Conservation (phyloP, 2,113 vertebrate species). For the Urocolius indicus region DNA sequence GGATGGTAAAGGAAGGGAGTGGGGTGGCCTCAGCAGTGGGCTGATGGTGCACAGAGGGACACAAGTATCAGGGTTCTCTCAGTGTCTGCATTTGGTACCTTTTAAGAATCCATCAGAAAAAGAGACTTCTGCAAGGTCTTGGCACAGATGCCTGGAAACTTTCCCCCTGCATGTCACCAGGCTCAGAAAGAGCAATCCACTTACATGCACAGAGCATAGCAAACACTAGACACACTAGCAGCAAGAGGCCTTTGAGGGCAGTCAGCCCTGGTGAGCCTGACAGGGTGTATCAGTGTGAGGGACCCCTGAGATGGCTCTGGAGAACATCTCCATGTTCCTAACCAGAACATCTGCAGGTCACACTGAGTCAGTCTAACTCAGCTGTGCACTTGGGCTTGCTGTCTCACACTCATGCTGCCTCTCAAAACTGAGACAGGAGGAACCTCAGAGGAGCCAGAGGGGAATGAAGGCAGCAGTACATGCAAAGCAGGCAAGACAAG, state of each 20-base stretch:
- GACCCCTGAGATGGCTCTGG: not conserved
- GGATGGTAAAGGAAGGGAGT: not conserved
- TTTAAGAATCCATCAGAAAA: not conserved
- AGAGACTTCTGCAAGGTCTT: not conserved
- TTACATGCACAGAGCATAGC: not conserved
- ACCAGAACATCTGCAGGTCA: not conserved
- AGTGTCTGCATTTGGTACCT: not conserved
- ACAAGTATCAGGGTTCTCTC: not conserved
- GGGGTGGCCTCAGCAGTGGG: not conserved
- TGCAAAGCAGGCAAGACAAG: not conserved
- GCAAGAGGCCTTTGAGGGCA: not conserved
- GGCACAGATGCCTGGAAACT: not conserved
- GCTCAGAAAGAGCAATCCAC: not conserved
- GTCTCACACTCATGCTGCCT: not conserved
- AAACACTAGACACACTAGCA: not conserved
- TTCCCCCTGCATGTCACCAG: not conserved
- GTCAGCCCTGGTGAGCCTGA: not conserved
- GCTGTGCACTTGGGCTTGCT: accelerated
- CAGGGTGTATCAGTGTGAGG: not conserved
- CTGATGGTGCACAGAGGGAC: not conserved
- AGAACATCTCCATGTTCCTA: not conserved
- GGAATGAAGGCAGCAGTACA: not conserved
- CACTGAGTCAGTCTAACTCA: not conserved
- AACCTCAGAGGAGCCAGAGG: not conserved
- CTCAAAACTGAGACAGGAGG: not conserved